Conservation (phyloP, 2,797 vertebrate species). For the Labroides dimidiatus region DNA sequence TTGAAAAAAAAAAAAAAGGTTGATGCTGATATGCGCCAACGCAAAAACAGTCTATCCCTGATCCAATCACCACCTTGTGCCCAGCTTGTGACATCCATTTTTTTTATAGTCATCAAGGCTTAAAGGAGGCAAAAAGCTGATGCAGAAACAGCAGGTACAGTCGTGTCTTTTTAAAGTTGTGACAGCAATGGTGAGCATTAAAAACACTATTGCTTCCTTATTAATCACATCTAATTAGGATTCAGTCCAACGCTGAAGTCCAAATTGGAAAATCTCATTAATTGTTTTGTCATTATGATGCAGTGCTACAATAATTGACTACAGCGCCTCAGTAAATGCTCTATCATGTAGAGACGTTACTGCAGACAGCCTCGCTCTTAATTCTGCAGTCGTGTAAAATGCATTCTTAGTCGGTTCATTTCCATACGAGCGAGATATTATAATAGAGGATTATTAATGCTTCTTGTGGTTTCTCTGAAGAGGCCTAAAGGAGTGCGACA, state of each 20-base stretch:
- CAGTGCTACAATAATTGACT: background rate
- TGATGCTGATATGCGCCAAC: too few species aligned
- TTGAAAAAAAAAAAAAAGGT: too few species aligned
- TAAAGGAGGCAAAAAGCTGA: background rate
- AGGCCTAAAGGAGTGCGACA: background rate
- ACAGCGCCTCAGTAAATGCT: background rate
- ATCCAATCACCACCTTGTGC: too few species aligned
- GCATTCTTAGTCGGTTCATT: background rate
- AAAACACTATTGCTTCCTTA: background rate
- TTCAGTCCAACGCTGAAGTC: background rate
- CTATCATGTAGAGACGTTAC: background rate
- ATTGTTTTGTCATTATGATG: slow-evolving; percentile 5
- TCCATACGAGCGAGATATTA: background rate
- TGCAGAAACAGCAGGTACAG: background rate
- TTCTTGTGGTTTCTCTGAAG: background rate
- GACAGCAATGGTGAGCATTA: background rate
- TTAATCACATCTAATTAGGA: background rate
- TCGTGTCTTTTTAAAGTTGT: background rate
- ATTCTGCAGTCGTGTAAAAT: background rate
- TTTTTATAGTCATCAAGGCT: background rate
- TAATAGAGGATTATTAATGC: slow-evolving; percentile 6
- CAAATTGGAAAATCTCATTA: background rate
- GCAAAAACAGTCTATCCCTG: too few species aligned
- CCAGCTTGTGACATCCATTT: too few species aligned
- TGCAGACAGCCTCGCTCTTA: background rate